Evolutionary conservation across 2,797 vertebrate species (phyloP).

Genomic region (Cottoperca gobio): DNA sequence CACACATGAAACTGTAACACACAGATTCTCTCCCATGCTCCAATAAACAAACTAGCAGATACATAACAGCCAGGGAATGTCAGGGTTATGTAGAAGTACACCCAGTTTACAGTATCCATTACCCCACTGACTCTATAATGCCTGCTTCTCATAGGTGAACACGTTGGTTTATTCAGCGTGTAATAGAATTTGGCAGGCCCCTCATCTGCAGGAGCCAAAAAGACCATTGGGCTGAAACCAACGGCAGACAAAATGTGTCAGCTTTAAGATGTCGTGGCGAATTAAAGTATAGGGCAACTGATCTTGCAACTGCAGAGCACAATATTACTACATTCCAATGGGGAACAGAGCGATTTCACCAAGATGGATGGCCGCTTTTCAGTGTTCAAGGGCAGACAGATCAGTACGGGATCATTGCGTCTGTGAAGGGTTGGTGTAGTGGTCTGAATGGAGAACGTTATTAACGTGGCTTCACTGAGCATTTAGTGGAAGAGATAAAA

Average conservation of each 20-base stretch:
- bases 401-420: slow-evolving; percentile 53
- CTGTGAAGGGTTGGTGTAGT: slow-evolving; percentile 31
- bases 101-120: slow-evolving; percentile 66
- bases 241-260: slow-evolving; percentile 56
- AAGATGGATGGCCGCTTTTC: slow-evolving; percentile 46
- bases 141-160: slow-evolving; percentile 65
- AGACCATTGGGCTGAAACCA: slow-evolving; percentile 62
- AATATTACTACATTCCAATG: slow-evolving; percentile 35
- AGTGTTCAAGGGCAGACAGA: slow-evolving; percentile 62
- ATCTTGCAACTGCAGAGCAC: slow-evolving; percentile 48
- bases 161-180: slow-evolving; percentile 71
- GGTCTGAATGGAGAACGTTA: slow-evolving; percentile 33
- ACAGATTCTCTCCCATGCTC: slow-evolving; percentile 4
- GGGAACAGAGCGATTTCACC: slow-evolving; percentile 31
- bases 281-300: slow-evolving; percentile 57
- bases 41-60: slow-evolving; percentile 34
- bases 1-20: slow-evolving; percentile 14
- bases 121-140: slow-evolving; percentile 60
- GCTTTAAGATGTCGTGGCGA: slow-evolving; percentile 61
- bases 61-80: slow-evolving; percentile 30
- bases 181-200: slow-evolving; percentile 72
- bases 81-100: slow-evolving; percentile 26
- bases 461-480: slow-evolving; percentile 1
- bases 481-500: slow-evolving; percentile 1
- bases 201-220: slow-evolving; percentile 61